Base-by-base conservation (phyloP, 2,797 vertebrate genomes). In the Channallabes apus region DNA sequence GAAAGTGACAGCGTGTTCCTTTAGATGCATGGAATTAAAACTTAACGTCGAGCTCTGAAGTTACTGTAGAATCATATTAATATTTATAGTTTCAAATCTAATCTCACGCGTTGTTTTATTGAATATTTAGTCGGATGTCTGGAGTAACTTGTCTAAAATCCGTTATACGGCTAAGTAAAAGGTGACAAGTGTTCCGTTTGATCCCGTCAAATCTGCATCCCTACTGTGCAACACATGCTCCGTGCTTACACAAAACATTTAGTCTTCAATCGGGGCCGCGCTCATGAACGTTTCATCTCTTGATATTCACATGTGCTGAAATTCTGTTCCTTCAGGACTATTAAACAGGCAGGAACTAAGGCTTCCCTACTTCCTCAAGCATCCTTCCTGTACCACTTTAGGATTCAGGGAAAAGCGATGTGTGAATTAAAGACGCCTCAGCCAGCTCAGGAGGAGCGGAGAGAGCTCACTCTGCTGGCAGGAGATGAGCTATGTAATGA, bases 401-500 rank as follows among this genome's bases (percentile, higher is more conserved):
- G 38, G 58, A 64, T 27, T 65, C 1, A 4, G 78, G 78, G 61
- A 22, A 46, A 27, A 46, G 6, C 12, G 38, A 27, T 20, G 61
- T 29, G 22, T 4, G 77, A 82, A 73, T 78, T 59, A 56, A 72
- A 61, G 73, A 69, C 65, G 81, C 54, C 81, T 64, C n/a, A 69
- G 80, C 71, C 20, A 51, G 62, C 73, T 78, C 80, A 56, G 65
- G 67, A 32, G 46, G 68, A 84, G 54, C 78, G 24, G 20, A 41
- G 78, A 81, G 84, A 46, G 58, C 68, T 75, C 73, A 41, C 24
- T 56, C 59, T 51, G 81, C 88, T 88, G 88, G 88, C 83, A 68
- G 89, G 78, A 90, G 89, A 83, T 84, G 87, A 86, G 80, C 88
- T 89, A 88, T 65, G 79, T 84, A 87, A 85, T 83, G 84, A 89